Conservation (phyloP, 2,113 vertebrate species). For the Columba janthina region DNA sequence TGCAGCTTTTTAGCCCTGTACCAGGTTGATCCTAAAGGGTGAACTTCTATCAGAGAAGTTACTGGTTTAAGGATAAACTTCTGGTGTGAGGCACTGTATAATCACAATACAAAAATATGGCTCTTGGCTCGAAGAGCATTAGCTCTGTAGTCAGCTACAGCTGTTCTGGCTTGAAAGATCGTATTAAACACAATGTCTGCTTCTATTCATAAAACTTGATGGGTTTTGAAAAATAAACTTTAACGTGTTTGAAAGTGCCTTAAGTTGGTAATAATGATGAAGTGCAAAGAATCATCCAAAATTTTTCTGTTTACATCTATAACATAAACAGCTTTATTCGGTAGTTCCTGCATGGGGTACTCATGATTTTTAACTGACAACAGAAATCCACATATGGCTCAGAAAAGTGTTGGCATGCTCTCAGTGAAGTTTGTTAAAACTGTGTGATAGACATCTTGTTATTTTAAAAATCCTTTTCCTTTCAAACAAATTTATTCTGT, state of each 20-base stretch:
- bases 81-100: background rate
- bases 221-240: background rate
- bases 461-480: slow-evolving; percentile 4
- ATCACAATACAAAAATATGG: background rate
- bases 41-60: background rate
- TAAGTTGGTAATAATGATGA: background rate
- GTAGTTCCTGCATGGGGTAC: background rate
- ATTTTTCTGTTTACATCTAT: slow-evolving; percentile 13
- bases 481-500: slow-evolving; percentile 12
- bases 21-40: background rate
- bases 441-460: slow-evolving; percentile 52
- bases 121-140: background rate
- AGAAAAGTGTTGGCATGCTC: slow-evolving; percentile 35
- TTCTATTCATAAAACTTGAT: background rate
- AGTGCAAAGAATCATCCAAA: slow-evolving; percentile 8
- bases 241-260: background rate
- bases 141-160: background rate
- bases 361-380: slow-evolving; percentile 36
- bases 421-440: slow-evolving; percentile 42
- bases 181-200: background rate
- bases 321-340: slow-evolving; percentile 49
- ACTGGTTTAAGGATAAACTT: background rate
- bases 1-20: background rate
- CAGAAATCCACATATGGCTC: slow-evolving; percentile 54
- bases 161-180: background rate